Base-by-base conservation (phyloP, 2,888 invertebrate genomes). In the Liopterus haemorrhoidalis region DNA sequence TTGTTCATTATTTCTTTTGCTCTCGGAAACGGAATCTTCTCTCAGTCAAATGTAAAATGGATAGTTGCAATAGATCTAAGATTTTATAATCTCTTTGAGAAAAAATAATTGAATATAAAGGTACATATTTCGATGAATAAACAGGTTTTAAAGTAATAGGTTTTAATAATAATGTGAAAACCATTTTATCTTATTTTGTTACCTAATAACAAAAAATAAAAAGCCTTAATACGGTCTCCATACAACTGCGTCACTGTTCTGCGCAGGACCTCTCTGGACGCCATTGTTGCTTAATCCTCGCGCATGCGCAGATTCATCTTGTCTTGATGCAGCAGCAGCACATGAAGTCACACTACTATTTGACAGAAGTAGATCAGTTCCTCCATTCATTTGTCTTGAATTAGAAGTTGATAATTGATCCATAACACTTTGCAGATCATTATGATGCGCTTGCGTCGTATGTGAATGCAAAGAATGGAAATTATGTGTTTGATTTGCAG, bases 181-280 rank as follows among this genome's bases (percentile, higher is more conserved):
- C n/a, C n/a, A n/a, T n/a, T n/a, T n/a, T n/a, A n/a, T n/a, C n/a
- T n/a, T n/a, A n/a, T n/a, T n/a, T n/a, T n/a, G n/a, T n/a, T n/a
- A n/a, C n/a, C n/a, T n/a, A n/a, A n/a, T n/a, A n/a, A n/a, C n/a
- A n/a, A n/a, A n/a, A n/a, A n/a, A n/a, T 6, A 4, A 11, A 33
- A n/a, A n/a, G 5, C 6, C 27, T 71, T 73, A 85, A 72, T 85
- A 85, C 54, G 85, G 85, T 67, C 85, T 72, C 85, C 85, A 85
- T 40, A 85, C 85, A 3, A 69, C 69, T 31, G 82, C 81, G 62
- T 83, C 79, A 54, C 75, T 73, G 48, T 75, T 76, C 54, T 76
- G 76, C 12, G 74, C 76, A 52, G 77, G 76, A n/a, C 78, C 78
- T 53, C 77, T 67, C 54, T 73, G 78, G 20, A 72, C 74, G 3